These are phyloP conservation scores for Drosophila atripex DNA, from an alignment of 2,888 invertebrate genomes.

Conservation along the genomic window DNA sequence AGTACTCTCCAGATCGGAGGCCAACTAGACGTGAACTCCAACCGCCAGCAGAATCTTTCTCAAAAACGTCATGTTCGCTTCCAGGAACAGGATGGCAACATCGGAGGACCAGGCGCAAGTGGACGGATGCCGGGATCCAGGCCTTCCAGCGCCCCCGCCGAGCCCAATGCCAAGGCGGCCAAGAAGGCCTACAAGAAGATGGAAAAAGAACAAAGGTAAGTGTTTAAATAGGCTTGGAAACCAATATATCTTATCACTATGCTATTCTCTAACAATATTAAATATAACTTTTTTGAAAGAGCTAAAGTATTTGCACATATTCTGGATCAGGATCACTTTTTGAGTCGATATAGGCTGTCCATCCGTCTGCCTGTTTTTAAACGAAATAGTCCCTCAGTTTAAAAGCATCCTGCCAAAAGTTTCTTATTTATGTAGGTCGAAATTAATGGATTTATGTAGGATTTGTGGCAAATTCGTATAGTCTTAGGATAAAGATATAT, in stretches of 20 bases:
- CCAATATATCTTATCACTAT: not conserved
- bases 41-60: conserved; percentile 20
- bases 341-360: too few relatives aligned
- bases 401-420: too few relatives aligned
- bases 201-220: conserved; percentile 83
- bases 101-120: conserved; percentile 19
- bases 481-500: too few relatives aligned
- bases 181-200: conserved; percentile 83
- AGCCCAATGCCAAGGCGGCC: conserved; percentile 83
- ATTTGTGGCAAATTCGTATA: too few relatives aligned
- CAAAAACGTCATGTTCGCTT: conserved; percentile 73
- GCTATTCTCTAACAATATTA: too few relatives aligned
- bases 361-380: too few relatives aligned
- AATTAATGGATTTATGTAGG: too few relatives aligned
- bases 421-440: too few relatives aligned
- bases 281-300: too few relatives aligned
- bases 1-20: conserved; percentile 15
- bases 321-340: too few relatives aligned
- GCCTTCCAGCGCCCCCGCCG: conserved; percentile 83
- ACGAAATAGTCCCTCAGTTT: too few relatives aligned
- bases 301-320: too few relatives aligned
- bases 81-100: conserved; percentile 82
- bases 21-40: conserved; percentile 10
- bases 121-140: conserved; percentile 78
- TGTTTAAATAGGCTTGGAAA: not conserved